Base-by-base conservation (phyloP, 2,888 invertebrate species). In the Pyrrhia umbra region DNA sequence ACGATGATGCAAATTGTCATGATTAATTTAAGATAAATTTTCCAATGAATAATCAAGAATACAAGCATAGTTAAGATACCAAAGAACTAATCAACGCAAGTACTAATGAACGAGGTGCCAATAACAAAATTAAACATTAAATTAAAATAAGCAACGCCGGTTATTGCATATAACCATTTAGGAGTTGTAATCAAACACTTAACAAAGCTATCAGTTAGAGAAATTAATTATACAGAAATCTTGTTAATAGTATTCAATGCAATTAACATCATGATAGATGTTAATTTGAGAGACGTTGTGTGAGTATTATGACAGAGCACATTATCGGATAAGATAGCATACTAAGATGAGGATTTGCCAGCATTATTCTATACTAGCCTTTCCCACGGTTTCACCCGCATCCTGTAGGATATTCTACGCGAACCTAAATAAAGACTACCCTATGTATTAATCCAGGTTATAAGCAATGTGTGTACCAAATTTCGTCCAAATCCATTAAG, bases 181-280 rank as follows among this genome's bases (percentile, higher is more conserved):
- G 43, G 34, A 62, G 58, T 58, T 45, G 56, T 47, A 59, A 62
- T 71, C 40, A 60, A 62, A 50, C 23, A 46, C 47, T 47, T 45
- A 67, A 77, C 64, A 62, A 62, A 63, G 62, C 77, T 34, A 68
- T 72, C 58, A 60, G 54, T 58, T 56, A 68, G 23, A 45, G 43
- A 45, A 55, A 73, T 56, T 66, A 60, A 76, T 63, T 71, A 73
- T 34, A 59, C 58, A 54, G 18, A 42, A 60, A 64, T 70, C 67
- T 67, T 49, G 70, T 74, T 51, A 58, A 56, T 69, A 46, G 55
- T 18, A 64, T 73, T 64, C 47, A 64, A 43, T 50, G 30, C 62
- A 64, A 74, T 77, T 77, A 74, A 55, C 52, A 51, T 60, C 57
- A 55, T 69, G 65, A 77, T 63, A 39, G 39, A 77, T 74, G 74